A percentile compares a stretch with the other conserved stretches of the same genome.
Conservation (phyloP, 2,113 vertebrate genomes). For the Eclectus roratus region DNA sequence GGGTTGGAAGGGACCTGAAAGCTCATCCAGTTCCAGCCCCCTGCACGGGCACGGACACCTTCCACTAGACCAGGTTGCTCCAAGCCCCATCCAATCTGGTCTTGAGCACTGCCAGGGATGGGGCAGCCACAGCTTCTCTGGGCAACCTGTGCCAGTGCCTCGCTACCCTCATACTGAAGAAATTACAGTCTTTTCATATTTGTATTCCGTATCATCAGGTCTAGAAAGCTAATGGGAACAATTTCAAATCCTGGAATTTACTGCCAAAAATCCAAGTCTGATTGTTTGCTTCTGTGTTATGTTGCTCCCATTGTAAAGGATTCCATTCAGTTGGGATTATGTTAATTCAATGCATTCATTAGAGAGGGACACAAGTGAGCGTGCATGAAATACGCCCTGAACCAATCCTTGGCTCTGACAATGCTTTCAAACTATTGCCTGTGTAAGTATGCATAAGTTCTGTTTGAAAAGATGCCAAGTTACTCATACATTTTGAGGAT, state of each 20-base stretch:
- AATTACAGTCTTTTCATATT: background rate
- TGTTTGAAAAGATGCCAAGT: background rate
- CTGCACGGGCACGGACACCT: background rate
- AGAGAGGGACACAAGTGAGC: background rate
- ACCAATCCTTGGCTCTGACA: background rate
- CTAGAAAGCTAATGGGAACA: background rate
- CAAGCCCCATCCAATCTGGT: background rate
- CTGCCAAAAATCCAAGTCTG: background rate
- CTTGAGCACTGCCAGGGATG: background rate
- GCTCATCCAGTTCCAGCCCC: background rate
- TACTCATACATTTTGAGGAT: background rate
- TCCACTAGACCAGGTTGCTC: background rate
- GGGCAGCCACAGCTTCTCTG: background rate
- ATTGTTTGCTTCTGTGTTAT: background rate
- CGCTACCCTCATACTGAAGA: background rate
- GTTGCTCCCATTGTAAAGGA: background rate
- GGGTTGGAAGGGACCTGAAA: background rate
- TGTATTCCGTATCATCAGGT: background rate
- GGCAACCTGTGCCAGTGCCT: background rate
- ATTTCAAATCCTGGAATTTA: background rate
- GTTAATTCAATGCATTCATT: background rate
- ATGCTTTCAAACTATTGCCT: background rate
- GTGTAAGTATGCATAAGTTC: background rate
- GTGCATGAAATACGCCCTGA: background rate
- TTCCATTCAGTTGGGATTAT: background rate